phyloP scores from a whole-genome alignment of 1,140 invertebrate species.

The Aphelinus atriplicis region DNA sequence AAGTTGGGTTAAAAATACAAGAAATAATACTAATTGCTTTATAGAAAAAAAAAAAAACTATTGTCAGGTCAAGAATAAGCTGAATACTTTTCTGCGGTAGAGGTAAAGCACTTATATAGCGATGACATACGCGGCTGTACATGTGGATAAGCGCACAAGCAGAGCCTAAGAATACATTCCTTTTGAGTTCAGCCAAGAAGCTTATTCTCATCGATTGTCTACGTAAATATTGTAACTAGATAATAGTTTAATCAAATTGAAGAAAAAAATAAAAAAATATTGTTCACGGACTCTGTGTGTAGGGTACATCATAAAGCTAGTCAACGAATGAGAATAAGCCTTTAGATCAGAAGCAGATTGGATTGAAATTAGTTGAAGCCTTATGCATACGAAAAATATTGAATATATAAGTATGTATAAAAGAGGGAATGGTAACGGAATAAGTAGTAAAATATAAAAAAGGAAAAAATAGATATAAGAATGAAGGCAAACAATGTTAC shows the following conservation, averaged over 20 bases:
- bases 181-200: background rate
- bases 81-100: background rate
- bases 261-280: too few species aligned
- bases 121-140: background rate
- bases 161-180: background rate
- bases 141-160: background rate
- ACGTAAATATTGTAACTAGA: too few species aligned
- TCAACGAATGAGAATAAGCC: too few species aligned
- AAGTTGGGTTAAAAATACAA: too few species aligned
- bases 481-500: constrained; percentile 14
- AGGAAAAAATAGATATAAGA: background rate
- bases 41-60: background rate
- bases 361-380: too few species aligned
- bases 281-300: too few species aligned
- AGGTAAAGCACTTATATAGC: background rate
- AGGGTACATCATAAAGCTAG: too few species aligned
- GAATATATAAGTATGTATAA: constrained; percentile 3
- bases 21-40: background rate
- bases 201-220: background rate
- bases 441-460: background rate
- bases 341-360: too few species aligned
- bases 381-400: too few species aligned
- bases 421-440: background rate
- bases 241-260: too few species aligned
- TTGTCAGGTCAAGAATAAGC: background rate